Evolutionary conservation across 2,888 invertebrate species (phyloP), one percentile per base, ranked within the genome.

Genomic region (Chrysolina haemoptera): DNA sequence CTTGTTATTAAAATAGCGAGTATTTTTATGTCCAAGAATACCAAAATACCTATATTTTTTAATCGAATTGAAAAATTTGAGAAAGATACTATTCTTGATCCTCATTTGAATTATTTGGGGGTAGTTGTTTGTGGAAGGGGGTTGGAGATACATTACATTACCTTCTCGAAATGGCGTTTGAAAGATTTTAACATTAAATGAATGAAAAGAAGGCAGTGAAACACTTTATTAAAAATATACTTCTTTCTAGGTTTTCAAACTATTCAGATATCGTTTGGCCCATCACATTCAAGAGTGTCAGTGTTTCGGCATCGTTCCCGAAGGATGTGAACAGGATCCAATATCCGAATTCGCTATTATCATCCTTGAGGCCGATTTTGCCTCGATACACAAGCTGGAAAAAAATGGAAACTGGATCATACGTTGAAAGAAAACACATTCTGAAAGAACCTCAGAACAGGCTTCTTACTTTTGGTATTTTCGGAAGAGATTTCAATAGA

Each of bases 391-490:
- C 81, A 5, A 16, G 20, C 5, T 84, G 84, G 84, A 71, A 53
- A 14, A 79, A 75, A 63, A 68, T 74, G 64, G 75, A 72, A 65
- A n/a, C 55, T 3, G 75, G 62, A 20, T 16, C 55, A 8, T 70
- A 65, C 6, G 72, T 81, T 0, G 70, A 80, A 43, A 80, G 83
- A 43, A 83, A 74, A 16, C 78, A 82, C 18, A 87, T 85, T 77
- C 81, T 90, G 10, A 87, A 84, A 48, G 70, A 77, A 16, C 87
- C 89, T 0, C 89, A 90, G 80, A 86, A 82, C 1, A 69, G 90
- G 55, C 78, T 91, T 62, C 88, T 91, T 55, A 84, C 88, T 5
- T 91, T 91, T 72, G 90, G 88, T 0, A 84, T 92, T 9, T 91
- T 89, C 87, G 91, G 91, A 0, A 87, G 91, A 75, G 86, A 89